phyloP scores from a whole-genome alignment of 2,797 vertebrate species.

The Tympanoctomys barrerae region DNA sequence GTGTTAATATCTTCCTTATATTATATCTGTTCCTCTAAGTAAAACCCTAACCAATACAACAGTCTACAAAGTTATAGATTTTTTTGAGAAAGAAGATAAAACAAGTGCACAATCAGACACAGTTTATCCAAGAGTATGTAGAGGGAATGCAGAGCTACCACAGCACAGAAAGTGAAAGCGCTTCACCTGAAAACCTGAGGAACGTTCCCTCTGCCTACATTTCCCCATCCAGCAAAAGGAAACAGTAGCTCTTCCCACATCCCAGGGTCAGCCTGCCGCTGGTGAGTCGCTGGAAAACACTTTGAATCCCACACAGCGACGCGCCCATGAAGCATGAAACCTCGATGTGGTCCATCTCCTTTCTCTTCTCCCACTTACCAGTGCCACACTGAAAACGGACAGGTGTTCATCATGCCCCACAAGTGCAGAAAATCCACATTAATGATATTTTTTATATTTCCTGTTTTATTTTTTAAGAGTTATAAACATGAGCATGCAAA shows the following conservation, averaged over 20 bases:
- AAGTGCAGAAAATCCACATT: not conserved
- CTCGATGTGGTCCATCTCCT: too few relatives aligned
- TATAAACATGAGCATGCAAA: not conserved
- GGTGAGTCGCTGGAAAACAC: not conserved
- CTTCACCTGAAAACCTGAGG: not conserved
- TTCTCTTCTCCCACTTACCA: not conserved
- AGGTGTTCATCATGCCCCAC: not conserved
- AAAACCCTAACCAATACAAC: too few relatives aligned
- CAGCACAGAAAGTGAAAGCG: not conserved
- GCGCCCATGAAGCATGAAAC: not conserved
- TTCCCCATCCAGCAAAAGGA: not conserved
- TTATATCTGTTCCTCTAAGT: too few relatives aligned
- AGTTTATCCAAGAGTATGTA: not conserved
- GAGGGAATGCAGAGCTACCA: not conserved
- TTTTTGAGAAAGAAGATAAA: not conserved
- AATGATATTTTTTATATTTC: not conserved
- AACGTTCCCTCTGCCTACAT: not conserved
- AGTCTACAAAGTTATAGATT: not conserved
- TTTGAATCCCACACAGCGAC: not conserved
- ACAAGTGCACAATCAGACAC: not conserved
- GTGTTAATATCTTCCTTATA: too few relatives aligned
- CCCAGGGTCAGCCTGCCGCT: not conserved
- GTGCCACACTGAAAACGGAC: not conserved
- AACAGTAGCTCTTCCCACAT: not conserved
- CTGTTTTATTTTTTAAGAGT: not conserved